Base-by-base conservation (phyloP, 2,113 vertebrate species). In the Amazona vittata region DNA sequence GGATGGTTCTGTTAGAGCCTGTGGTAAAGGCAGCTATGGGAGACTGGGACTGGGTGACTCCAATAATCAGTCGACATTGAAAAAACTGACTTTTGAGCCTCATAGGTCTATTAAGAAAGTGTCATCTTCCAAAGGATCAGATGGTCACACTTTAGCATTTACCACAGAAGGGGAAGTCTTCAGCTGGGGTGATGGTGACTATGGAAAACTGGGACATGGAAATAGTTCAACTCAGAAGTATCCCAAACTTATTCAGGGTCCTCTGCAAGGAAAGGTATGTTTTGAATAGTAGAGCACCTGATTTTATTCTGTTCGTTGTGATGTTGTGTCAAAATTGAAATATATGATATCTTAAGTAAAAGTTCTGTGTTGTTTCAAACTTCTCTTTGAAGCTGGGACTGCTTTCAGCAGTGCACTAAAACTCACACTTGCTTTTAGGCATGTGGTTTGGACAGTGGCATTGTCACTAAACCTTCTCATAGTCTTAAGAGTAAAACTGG, bases 161-260 rank as follows among this genome's bases (percentile, higher is more conserved):
- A 99, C 98, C 26, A 98, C 98, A 29, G 98, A 99, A 97, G 98
- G 98, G 64, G 98, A 99, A 96, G 98, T 99, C 87, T 99, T 99
- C 97, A 99, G 98, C 90, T 99, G 98, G 98, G 98, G 98, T 86
- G 98, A 99, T 3, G 98, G 98, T 44, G 98, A 99, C 94, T 99
- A 99, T 63, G 98, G 98, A 73, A 99, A 99, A 94, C 90, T 99
- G 49, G 98, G 98, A 87, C 98, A 99, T 63, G 98, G 98, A 92
- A 99, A 99, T 67, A 99, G 98, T 93, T 99, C 98, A 59, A 99
- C 98, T 55, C 98, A 99, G 96, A 99, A 99, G 84, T 99, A 99
- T 57, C 98, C 98, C 83, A 99, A 99, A 90, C 98, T 99, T 83
- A 99, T 99, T 96, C 98, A 98, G 94, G 98, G 98, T 17, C 98